phyloP scores from a whole-genome alignment of 2,888 invertebrate genomes.

The Leptinotarsa juncta region DNA sequence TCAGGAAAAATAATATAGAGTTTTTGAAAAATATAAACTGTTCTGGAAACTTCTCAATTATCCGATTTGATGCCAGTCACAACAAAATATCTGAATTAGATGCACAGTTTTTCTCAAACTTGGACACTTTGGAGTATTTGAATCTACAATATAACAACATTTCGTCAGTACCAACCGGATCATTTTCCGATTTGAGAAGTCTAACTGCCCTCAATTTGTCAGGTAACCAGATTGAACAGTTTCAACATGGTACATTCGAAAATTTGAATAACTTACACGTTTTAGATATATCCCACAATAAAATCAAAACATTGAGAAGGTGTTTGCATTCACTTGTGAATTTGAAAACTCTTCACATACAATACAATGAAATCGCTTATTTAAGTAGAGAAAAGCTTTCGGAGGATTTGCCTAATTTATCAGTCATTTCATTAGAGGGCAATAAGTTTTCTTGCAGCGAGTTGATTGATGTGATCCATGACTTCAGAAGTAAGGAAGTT shows the following conservation, averaged over 20 bases:
- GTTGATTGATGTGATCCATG: slow-evolving; percentile 17
- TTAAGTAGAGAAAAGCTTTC: slow-evolving; percentile 12
- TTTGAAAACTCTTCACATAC: slow-evolving; percentile 16
- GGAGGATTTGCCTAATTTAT: slow-evolving; percentile 4
- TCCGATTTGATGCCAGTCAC: neutral
- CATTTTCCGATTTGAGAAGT: slow-evolving; percentile 21
- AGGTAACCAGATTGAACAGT: slow-evolving; percentile 21
- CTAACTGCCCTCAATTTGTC: slow-evolving; percentile 28
- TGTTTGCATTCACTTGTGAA: slow-evolving; percentile 19
- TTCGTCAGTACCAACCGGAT: slow-evolving; percentile 20
- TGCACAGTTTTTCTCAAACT: neutral
- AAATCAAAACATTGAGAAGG: slow-evolving; percentile 23
- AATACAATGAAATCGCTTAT: slow-evolving; percentile 19
- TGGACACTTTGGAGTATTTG: neutral
- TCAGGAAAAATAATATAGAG: slow-evolving; percentile 2
- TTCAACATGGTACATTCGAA: slow-evolving; percentile 30
- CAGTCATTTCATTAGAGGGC: slow-evolving; percentile 18
- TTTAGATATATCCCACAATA: slow-evolving; percentile 31
- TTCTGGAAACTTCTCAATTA: neutral
- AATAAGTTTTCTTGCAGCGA: slow-evolving; percentile 29
- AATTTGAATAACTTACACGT: slow-evolving; percentile 13
- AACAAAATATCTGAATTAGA: neutral
- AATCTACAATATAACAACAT: slow-evolving; percentile 18
- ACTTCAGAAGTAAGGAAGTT: neutral
- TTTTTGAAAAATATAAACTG: neutral